Evolutionary conservation across 2,113 vertebrate species (phyloP), one percentile per base, ranked within the genome.

Genomic region (Lampris megalopsis): DNA sequence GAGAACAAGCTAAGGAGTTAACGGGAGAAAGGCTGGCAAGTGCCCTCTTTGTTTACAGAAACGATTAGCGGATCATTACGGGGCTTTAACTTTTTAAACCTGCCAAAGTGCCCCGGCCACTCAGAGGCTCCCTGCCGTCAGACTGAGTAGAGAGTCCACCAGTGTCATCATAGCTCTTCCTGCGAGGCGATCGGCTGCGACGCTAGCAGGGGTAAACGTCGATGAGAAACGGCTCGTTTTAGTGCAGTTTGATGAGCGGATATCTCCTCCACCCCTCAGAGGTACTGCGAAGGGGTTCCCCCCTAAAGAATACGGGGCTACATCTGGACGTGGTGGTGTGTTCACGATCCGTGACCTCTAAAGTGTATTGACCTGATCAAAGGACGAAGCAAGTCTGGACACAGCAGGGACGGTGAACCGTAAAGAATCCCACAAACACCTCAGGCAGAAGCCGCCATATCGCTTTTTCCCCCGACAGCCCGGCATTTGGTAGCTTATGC

Each of bases 341-440:
- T 66, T 75, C 68, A 2, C 68, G 85, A 81, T 77, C 70, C 73
- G n/a, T 86, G 84, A 86, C 88, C 90, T 86, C 54, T 24, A n/a
- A 41, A 80, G 86, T 75, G 56, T 75, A 74, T 76, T 69, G 85
- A 84, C 88, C 83, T 65, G 83, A 89, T 89, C 83, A 86, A 86
- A 90, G 88, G 72, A 75, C 58, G 11, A 24, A 71, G 73, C 82
- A 50, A 35, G 78, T 74, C 77, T 77, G 77, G 82, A 73, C 48
- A 42, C 3, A 3, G 58, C 37, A 3, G 72, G 79, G 73, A 85
- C 42, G n/a, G 62, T 37, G 73, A 83, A 88, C 72, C 80, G 47
- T 88, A 71, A 86, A 85, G 41, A 54, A 48, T 45, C 49, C 11
- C 76, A 71, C 80, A 86, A 88, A 88, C 82, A 88, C 66, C 81